Evolutionary conservation across 2,113 vertebrate species (phyloP).

Genomic region (Callocephalon fimbriatum): DNA sequence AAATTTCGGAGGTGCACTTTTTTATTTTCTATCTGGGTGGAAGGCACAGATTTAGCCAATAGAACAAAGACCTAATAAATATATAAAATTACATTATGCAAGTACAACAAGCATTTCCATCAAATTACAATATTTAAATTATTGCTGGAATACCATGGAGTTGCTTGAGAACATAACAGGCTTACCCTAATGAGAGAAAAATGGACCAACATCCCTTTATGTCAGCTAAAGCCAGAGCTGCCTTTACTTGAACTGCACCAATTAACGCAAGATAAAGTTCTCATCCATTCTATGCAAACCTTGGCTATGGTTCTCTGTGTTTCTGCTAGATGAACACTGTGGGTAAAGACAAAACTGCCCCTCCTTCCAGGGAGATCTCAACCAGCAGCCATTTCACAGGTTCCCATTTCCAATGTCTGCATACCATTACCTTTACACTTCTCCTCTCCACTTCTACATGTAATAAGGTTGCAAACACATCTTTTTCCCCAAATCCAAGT

Average conservation of each 20-base stretch:
- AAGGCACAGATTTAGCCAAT: not conserved
- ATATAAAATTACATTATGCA: not conserved
- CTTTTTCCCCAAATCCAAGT: not conserved
- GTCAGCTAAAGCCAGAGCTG: not conserved
- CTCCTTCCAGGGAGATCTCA: not conserved
- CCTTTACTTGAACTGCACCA: not conserved
- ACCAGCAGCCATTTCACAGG: not conserved
- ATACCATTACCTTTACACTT: not conserved
- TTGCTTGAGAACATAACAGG: not conserved
- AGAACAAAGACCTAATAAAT: not conserved
- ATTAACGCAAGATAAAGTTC: not conserved
- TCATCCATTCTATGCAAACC: not conserved
- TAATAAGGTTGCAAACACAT: not conserved
- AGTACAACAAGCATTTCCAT: not conserved
- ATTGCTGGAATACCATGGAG: not conserved
- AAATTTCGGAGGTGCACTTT: not conserved
- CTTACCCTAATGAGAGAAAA: not conserved
- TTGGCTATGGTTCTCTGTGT: not conserved
- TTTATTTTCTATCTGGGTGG: not conserved
- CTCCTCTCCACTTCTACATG: not conserved
- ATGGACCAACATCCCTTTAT: not conserved
- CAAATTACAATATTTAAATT: not conserved
- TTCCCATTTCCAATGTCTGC: not conserved
- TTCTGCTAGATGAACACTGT: too few species aligned
- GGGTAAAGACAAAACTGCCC: not conserved